These are phyloP conservation scores for Amblyopsis rosae DNA, from an alignment of 2,113 vertebrate genomes.

Conservation along the genomic window DNA sequence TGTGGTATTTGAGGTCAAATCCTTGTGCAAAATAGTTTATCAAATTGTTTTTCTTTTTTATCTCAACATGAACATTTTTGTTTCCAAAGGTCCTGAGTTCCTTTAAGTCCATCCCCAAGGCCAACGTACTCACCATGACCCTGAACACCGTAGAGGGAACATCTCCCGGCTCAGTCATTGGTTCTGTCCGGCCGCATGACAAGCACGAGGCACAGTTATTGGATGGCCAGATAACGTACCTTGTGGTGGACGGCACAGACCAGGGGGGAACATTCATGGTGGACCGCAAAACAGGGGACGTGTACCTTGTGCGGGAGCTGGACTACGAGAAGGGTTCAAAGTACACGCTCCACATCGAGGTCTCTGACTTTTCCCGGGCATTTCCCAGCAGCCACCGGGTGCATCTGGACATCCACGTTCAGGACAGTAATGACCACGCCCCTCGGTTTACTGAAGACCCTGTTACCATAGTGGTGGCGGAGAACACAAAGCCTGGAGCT, in stretches of 20 bases:
- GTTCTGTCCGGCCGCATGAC: constrained; percentile 76
- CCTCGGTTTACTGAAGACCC: constrained; percentile 92
- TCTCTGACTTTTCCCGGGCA: constrained; percentile 77
- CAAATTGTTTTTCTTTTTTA: neutral
- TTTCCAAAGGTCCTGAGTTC: constrained; percentile 82
- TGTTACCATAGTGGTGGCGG: constrained; percentile 85
- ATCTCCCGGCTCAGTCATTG: constrained; percentile 86
- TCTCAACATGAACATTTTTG: neutral
- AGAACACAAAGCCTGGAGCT: constrained; percentile 79
- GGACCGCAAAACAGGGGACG: constrained; percentile 84
- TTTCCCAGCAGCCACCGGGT: constrained; percentile 84
- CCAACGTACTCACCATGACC: constrained; percentile 81
- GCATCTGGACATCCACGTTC: constrained; percentile 85
- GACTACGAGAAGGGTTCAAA: constrained; percentile 87
- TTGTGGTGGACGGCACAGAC: constrained; percentile 85
- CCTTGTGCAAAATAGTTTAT: neutral
- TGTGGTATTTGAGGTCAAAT: neutral
- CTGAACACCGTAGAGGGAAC: constrained; percentile 84
- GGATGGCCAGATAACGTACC: constrained; percentile 83
- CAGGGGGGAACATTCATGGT: constrained; percentile 88
- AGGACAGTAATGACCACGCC: constrained; percentile 91
- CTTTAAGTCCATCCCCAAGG: constrained; percentile 67
- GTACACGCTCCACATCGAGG: constrained; percentile 87
- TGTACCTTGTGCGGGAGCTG: constrained; percentile 86
- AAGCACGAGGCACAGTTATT: constrained; percentile 37